phyloP scores from a whole-genome alignment of 2,113 vertebrate genomes.

The Synodontis membranacea region DNA sequence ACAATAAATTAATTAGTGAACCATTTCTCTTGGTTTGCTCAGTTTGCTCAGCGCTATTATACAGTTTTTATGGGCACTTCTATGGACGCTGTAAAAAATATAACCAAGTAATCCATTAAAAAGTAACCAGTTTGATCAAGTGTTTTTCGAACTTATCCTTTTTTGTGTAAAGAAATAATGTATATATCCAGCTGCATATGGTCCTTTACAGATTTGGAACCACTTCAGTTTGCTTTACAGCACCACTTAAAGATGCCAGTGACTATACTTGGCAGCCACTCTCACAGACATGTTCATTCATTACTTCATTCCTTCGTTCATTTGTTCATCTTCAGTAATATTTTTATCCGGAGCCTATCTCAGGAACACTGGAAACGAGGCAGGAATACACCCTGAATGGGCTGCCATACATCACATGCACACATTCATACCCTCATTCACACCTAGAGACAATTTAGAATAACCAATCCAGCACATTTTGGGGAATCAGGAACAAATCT shows the following conservation, averaged over 20 bases:
- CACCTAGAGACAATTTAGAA: neutral
- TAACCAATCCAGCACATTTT: neutral
- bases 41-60: neutral
- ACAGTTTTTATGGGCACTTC: neutral
- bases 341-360: neutral
- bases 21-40: neutral
- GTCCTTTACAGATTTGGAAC: neutral
- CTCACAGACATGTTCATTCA: neutral
- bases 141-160: neutral
- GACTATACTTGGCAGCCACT: neutral
- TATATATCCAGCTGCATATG: neutral
- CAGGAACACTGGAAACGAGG: neutral
- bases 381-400: neutral
- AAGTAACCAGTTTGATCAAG: neutral
- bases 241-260: neutral
- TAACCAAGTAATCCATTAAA: neutral
- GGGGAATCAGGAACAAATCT: neutral
- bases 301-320: neutral
- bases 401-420: neutral
- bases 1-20: neutral
- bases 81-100: too few relatives aligned
- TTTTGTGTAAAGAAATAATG: neutral
- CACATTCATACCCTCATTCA: neutral
- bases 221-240: neutral
- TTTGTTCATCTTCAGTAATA: neutral